Conservation (phyloP, 1,140 invertebrate genomes). For the Pseudomyrmex pallidus region DNA sequence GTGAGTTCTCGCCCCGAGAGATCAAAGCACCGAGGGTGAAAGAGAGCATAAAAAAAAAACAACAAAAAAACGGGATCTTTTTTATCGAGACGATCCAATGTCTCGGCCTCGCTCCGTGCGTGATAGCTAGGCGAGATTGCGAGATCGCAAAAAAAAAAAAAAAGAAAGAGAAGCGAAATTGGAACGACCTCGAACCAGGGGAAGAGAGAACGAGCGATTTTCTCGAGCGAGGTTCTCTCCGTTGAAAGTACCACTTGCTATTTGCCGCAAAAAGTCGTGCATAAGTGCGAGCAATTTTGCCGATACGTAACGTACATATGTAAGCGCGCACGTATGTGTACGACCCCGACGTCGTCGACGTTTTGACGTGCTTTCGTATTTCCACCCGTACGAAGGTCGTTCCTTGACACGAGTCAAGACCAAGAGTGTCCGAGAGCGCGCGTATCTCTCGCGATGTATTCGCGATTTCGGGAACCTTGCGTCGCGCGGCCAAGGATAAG, state of each 20-base stretch:
- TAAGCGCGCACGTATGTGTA: background rate
- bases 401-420: conserved; percentile 69
- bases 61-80: no score
- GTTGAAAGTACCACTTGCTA: background rate
- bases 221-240: background rate
- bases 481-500: conserved; percentile 41
- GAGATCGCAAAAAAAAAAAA: background rate
- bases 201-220: conserved; percentile 13
- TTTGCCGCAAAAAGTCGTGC: background rate
- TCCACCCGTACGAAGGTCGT: conserved; percentile 67
- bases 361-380: conserved; percentile 46
- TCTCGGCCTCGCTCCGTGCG: background rate
- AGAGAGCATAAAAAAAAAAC: conserved; percentile 32
- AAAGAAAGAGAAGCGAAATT: conserved; percentile 12
- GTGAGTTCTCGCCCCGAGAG: background rate
- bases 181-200: background rate
- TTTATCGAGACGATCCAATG: conserved; percentile 35
- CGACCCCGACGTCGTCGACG: background rate
- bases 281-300: conserved; percentile 11
- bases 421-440: conserved; percentile 18
- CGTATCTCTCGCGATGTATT: conserved; percentile 36
- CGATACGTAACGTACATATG: background rate
- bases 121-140: conserved; percentile 7
- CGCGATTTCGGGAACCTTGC: conserved; percentile 14
- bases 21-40: background rate